Conservation (phyloP, 2,888 invertebrate species). For the Hypselothyrea guttata region DNA sequence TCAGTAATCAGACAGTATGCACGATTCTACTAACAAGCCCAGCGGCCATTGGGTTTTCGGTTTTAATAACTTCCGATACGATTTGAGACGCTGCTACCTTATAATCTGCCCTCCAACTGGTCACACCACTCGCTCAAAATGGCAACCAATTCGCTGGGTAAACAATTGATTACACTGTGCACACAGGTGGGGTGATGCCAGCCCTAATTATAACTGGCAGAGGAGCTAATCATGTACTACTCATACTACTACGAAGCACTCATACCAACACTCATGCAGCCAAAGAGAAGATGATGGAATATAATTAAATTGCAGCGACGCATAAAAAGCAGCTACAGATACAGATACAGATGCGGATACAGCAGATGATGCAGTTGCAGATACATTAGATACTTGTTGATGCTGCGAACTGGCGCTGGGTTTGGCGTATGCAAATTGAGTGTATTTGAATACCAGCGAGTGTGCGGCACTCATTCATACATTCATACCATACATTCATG, state of each 20-base stretch:
- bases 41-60: no score
- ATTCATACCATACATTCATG: constrained; percentile 46
- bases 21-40: no score
- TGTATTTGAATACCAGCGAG: background rate
- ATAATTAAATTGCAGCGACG: constrained; percentile 78
- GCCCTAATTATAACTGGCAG: constrained; percentile 38
- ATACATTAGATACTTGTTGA: background rate
- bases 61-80: background rate
- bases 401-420: background rate
- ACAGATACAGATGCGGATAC: constrained; percentile 13
- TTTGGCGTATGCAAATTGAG: constrained; percentile 4
- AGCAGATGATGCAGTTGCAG: no score
- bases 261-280: constrained; percentile 1
- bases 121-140: constrained; percentile 12
- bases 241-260: background rate
- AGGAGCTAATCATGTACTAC: constrained; percentile 14
- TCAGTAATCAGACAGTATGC: no score
- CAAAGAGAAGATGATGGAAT: constrained; percentile 65
- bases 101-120: constrained; percentile 9
- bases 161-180: constrained; percentile 22
- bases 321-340: constrained; percentile 59
- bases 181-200: constrained; percentile 10
- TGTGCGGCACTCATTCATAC: constrained; percentile 16
- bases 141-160: constrained; percentile 14
- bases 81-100: background rate